Conservation (phyloP, 2,888 invertebrate species). For the Xanthia togata region DNA sequence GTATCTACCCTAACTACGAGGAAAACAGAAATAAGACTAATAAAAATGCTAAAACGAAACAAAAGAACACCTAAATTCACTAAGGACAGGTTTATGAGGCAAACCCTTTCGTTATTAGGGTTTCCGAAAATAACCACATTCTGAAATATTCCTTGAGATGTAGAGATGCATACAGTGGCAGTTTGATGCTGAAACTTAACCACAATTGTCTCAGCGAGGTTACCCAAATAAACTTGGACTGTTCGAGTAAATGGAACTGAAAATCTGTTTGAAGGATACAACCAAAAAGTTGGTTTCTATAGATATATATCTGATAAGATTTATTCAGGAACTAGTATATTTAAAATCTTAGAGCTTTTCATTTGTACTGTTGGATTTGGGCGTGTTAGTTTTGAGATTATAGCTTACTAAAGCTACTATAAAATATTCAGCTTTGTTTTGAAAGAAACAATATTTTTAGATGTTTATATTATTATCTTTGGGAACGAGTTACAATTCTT, state of each 20-base stretch:
- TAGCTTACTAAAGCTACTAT: neutral
- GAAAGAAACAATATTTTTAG: neutral
- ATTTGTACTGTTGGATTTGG: neutral
- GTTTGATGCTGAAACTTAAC: conserved; percentile 26
- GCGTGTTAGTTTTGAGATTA: neutral
- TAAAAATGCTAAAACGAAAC: neutral
- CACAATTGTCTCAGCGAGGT: conserved; percentile 22
- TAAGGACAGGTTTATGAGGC: neutral
- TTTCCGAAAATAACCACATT: neutral
- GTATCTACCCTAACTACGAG: neutral
- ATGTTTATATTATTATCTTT: neutral
- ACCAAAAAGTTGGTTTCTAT: conserved; percentile 2
- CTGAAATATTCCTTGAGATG: neutral
- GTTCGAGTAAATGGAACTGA: conserved; percentile 26
- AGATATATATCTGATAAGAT: neutral
- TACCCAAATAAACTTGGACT: conserved; percentile 33
- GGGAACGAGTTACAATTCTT: neutral
- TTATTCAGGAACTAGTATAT: conserved; percentile 2
- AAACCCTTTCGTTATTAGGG: neutral
- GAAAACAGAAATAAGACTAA: neutral
- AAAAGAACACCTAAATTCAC: neutral
- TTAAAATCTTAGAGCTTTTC: neutral
- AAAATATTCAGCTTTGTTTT: neutral
- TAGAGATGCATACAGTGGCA: neutral
- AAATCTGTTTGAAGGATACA: conserved; percentile 2